phyloP scores from a whole-genome alignment of 2,888 invertebrate species.

The Nephrotoma flavescens region DNA sequence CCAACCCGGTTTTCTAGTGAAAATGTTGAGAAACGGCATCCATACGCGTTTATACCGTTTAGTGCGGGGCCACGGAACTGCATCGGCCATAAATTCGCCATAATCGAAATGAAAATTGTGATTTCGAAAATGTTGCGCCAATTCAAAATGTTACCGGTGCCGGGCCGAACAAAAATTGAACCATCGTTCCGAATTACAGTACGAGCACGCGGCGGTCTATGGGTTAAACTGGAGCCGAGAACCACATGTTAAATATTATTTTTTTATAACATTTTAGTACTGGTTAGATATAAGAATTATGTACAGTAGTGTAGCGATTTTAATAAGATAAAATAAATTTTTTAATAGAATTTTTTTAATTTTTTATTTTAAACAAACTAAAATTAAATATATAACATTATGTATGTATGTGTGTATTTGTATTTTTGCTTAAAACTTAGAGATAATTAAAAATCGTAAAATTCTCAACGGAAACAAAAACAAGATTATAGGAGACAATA shows the following conservation, averaged over 20 bases:
- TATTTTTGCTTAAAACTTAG: neutral
- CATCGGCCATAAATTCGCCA: slow-evolving; percentile 41
- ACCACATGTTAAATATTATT: neutral
- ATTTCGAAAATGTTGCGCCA: slow-evolving; percentile 37
- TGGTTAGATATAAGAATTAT: neutral
- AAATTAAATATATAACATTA: neutral
- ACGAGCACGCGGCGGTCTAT: slow-evolving; percentile 41
- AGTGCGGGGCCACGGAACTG: slow-evolving; percentile 43
- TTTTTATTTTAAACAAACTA: neutral
- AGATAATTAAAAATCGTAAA: neutral
- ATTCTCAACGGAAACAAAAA: neutral
- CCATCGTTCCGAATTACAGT: slow-evolving; percentile 39
- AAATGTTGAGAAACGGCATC: slow-evolving; percentile 35
- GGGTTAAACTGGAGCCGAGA: slow-evolving; percentile 36
- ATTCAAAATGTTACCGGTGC: slow-evolving; percentile 34
- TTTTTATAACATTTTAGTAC: neutral
- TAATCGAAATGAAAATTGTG: slow-evolving; percentile 43
- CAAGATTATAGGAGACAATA: neutral
- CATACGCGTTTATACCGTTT: slow-evolving; percentile 42
- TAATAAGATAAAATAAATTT: neutral
- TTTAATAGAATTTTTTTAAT: neutral
- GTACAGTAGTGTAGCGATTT: neutral
- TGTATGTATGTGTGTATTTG: neutral
- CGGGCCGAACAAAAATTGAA: slow-evolving; percentile 34
- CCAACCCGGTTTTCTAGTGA: slow-evolving; percentile 41